Base-by-base conservation (phyloP, 64 coral and sea anemone genomes). In the Montipora efflorescens region DNA sequence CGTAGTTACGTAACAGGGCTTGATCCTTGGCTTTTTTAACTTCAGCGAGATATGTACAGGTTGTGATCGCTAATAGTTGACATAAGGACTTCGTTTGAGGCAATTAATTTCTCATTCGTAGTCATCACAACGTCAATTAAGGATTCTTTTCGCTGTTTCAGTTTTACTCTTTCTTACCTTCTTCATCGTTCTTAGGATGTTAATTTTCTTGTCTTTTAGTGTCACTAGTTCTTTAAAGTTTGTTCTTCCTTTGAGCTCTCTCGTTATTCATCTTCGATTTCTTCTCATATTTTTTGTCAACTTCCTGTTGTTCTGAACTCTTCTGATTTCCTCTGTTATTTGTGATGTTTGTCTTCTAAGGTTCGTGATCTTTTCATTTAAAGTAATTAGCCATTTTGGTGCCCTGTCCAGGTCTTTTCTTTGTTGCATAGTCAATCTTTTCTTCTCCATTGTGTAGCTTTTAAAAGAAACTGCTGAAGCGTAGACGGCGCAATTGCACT, bases 401-500 rank as follows among this genome's bases (percentile, higher is more conserved):
- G 52, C 16, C 48, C 79, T 82, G 19, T 13, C 58, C 22, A 55
- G 51, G 20, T 57, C 46, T 57, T 48, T 82, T 13, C 79, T 82
- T 57, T 13, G 76, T 47, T 36, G 48, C 14, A 5, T 16, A 28
- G 43, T 79, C 36, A 16, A 13, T 57, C 79, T 47, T 82, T 82
- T 82, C 48, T 82, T 82, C 18, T 48, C 79, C 22, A 57, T 82
- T 51, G 79, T 82, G 50, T 13, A 55, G 50, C n/a, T 48, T 82
- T 82, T 82, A 55, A 52, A 82, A 48, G 48, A 43, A 82, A 57
- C 15, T 20, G 79, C 79, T 82, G 79, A 55, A 52, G 79, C 52
- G n/a, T 82, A 82, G 46, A 82, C 23, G 20, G 79, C 49, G 58
- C 79, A 82, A 14, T 82, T 82, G 58, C 79, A 82, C 21, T 82